phyloP scores from a whole-genome alignment of 2,113 vertebrate genomes.

The Nestor notabilis region DNA sequence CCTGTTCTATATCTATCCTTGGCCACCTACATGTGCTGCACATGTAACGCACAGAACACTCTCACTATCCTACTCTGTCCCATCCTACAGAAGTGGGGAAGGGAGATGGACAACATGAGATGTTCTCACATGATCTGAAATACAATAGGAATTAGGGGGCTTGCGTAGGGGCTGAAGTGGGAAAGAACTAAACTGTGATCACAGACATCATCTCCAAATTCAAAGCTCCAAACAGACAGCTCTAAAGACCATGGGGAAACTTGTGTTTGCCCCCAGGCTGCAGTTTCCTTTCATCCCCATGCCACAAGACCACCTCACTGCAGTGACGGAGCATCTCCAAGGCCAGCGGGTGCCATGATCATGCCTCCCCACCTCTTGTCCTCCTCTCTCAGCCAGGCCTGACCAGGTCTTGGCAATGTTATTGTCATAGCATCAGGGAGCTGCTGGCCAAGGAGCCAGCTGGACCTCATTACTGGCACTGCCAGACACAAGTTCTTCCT shows the following conservation, averaged over 20 bases:
- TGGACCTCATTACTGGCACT: neutral
- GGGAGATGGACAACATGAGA: neutral
- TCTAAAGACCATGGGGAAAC: neutral
- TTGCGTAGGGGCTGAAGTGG: neutral
- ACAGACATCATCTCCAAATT: neutral
- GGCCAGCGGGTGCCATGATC: neutral
- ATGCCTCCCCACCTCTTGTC: neutral
- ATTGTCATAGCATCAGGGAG: neutral
- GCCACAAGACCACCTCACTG: neutral
- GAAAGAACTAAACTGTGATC: neutral
- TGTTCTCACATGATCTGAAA: neutral
- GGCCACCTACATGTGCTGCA: neutral
- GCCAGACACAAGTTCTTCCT: neutral
- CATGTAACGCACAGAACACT: neutral
- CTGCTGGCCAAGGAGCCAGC: conserved; percentile 27
- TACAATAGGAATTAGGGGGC: neutral
- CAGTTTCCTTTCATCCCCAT: neutral
- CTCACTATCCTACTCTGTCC: neutral
- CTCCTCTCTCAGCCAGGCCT: neutral
- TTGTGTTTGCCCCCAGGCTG: neutral
- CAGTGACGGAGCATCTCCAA: neutral
- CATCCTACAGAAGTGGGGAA: accelerated
- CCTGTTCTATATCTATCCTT: neutral
- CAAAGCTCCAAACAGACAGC: neutral
- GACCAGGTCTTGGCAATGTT: neutral